Evolutionary conservation across 2,113 vertebrate genomes (phyloP).

Genomic region (Tachysurus vachellii): DNA sequence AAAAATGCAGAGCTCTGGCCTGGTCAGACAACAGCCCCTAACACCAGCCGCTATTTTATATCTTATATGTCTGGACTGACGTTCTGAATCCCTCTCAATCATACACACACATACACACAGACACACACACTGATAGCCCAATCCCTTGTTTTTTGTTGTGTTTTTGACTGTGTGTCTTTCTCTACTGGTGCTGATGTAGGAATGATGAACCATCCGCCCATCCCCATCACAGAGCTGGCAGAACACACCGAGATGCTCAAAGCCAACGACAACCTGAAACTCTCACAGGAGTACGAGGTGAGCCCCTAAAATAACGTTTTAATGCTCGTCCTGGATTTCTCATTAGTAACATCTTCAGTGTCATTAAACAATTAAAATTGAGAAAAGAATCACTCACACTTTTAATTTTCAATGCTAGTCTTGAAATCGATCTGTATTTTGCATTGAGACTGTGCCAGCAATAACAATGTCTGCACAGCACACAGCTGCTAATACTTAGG

Average conservation of each 20-base stretch:
- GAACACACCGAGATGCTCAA: constrained; percentile 96
- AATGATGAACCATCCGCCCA: constrained; percentile 97
- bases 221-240: constrained; percentile 89
- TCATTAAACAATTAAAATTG: too few species aligned
- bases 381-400: background rate
- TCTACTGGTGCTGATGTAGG: constrained; percentile 71
- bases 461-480: background rate
- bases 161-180: constrained; percentile 17
- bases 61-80: constrained; percentile 6
- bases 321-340: background rate
- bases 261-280: constrained; percentile 97
- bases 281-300: constrained; percentile 98
- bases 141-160: background rate
- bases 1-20: constrained; percentile 68
- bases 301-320: background rate
- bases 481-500: too few species aligned
- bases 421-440: background rate
- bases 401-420: background rate
- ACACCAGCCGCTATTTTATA: constrained; percentile 15
- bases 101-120: background rate
- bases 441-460: background rate
- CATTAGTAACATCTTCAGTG: background rate
- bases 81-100: background rate
- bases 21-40: constrained; percentile 44
- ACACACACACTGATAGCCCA: background rate